Conservation (phyloP, 2,888 invertebrate species). For the Apotomis capreana region DNA sequence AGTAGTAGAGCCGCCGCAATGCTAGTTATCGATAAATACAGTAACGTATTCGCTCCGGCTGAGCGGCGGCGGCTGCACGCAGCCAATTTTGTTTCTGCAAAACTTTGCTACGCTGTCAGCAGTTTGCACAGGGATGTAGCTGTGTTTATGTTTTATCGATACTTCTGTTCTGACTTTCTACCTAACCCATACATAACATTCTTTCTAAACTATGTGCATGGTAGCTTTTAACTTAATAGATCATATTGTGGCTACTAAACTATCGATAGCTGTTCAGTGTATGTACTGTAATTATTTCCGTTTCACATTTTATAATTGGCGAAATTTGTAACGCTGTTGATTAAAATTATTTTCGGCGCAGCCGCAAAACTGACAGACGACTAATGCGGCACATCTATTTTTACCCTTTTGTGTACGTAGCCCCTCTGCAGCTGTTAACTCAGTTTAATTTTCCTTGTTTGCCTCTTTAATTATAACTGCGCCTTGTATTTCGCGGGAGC, state of each 20-base stretch:
- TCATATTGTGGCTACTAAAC: too few species aligned
- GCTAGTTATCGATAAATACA: conserved; percentile 6
- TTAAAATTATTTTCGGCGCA: not conserved
- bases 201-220: too few species aligned
- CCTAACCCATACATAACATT: too few species aligned
- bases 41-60: conserved; percentile 20
- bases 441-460: conserved; percentile 34
- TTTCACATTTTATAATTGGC: too few species aligned
- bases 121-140: conserved; percentile 39
- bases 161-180: not conserved
- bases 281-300: too few species aligned
- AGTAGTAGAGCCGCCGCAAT: not conserved
- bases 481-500: not conserved
- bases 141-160: conserved; percentile 4
- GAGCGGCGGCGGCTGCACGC: conserved; percentile 39
- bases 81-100: conserved; percentile 52
- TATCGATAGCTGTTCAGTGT: too few species aligned
- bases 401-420: conserved; percentile 1
- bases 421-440: conserved; percentile 10
- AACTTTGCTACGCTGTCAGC: conserved; percentile 48
- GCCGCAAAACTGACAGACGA: conserved; percentile 13
- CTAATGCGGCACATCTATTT: conserved; percentile 23
- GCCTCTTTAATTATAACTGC: conserved; percentile 25
- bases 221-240: too few species aligned
- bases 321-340: too few species aligned